A percentile compares a stretch with the other conserved stretches of the same genome.
Evolutionary conservation across 2,888 invertebrate genomes (phyloP).

Genomic region (Leptogaster cylindrica): DNA sequence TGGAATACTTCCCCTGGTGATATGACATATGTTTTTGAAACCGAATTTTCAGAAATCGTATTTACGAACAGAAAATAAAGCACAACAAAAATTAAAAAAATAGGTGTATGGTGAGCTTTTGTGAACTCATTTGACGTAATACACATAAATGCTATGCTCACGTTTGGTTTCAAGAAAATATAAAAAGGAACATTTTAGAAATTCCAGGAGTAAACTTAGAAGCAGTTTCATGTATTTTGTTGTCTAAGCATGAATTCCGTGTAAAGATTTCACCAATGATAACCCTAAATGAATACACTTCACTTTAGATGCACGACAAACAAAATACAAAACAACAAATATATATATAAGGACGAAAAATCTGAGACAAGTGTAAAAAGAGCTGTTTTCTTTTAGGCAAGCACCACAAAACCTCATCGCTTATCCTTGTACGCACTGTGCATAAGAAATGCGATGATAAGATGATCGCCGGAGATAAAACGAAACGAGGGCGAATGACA

Average conservation of each 20-base stretch:
- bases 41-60: too few relatives aligned
- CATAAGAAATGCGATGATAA: constrained; percentile 35
- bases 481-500: constrained; percentile 32
- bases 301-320: too few relatives aligned
- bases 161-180: background rate
- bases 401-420: constrained; percentile 34
- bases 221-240: too few relatives aligned
- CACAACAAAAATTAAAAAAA: too few relatives aligned
- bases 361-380: constrained; percentile 11
- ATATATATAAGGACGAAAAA: background rate
- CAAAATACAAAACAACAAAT: background rate
- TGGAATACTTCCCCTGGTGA: too few relatives aligned
- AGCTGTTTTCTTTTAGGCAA: constrained; percentile 33
- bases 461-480: constrained; percentile 32
- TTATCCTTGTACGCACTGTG: constrained; percentile 33
- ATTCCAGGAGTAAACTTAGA: background rate
- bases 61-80: too few relatives aligned
- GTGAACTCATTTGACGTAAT: too few relatives aligned
- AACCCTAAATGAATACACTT: background rate
- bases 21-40: too few relatives aligned
- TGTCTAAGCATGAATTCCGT: constrained; percentile 2
- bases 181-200: background rate
- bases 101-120: background rate
- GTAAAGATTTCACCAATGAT: constrained; percentile 7
- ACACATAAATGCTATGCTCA: too few relatives aligned